Conservation (phyloP, 2,113 vertebrate genomes). For the Larimichthys crocea region DNA sequence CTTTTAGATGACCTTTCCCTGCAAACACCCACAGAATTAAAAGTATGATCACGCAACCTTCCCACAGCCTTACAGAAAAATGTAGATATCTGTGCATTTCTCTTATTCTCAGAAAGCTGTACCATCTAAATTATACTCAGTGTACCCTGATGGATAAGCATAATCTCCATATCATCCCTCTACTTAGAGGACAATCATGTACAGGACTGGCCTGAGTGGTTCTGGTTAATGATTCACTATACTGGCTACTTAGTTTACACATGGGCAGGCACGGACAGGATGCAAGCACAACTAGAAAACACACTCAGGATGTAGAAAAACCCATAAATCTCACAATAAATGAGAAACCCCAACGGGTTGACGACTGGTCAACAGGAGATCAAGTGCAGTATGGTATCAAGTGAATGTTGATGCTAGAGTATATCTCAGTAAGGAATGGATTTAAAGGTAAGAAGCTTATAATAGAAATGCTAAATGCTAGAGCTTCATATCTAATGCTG, state of each 20-base stretch:
- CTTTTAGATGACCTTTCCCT: conserved; percentile 61
- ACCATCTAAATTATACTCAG: conserved; percentile 2
- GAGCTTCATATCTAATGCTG: conserved; percentile 32
- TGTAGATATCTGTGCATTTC: conserved; percentile 5
- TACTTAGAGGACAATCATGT: conserved; percentile 14
- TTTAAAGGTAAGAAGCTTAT: conserved; percentile 65
- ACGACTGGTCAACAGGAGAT: conserved; percentile 35
- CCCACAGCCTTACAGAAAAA: conserved; percentile 10
- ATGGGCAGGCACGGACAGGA: conserved; percentile 36
- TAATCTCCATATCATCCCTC: conserved; percentile 23
- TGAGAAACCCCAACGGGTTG: conserved; percentile 4
- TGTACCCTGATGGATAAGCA: neutral
- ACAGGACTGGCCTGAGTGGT: neutral
- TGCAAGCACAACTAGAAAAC: conserved; percentile 37
- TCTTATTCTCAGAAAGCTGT: neutral
- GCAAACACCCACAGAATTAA: conserved; percentile 37
- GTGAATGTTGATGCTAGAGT: conserved; percentile 18
- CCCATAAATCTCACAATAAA: conserved; percentile 26
- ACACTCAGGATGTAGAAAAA: conserved; percentile 35
- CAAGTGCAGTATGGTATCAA: conserved; percentile 19
- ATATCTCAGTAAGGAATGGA: conserved; percentile 23
- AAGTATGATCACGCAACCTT: conserved; percentile 10
- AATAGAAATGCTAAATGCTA: conserved; percentile 25
- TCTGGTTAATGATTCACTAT: conserved; percentile 51
- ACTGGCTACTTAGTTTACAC: conserved; percentile 37